phyloP scores from a whole-genome alignment of 2,113 vertebrate genomes.

The Cinclus mexicanus region DNA sequence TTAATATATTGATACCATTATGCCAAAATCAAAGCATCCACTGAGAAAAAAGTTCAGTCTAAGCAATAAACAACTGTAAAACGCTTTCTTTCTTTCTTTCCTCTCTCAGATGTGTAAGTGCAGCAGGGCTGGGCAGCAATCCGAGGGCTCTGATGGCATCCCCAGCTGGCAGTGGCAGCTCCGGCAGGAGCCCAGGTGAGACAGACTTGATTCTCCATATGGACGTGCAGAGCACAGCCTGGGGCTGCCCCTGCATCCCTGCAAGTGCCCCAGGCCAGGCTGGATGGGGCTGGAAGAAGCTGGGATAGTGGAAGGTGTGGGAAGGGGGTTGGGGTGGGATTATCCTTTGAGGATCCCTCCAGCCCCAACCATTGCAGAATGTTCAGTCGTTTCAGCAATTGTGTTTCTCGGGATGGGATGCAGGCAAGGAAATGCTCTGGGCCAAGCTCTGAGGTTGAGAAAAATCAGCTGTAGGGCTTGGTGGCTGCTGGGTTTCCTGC shows the following conservation, averaged over 20 bases:
- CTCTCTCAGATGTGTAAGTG: background rate
- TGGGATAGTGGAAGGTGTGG: background rate
- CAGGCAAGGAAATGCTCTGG: fast-evolving
- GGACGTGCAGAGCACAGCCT: fast-evolving
- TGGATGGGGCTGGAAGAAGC: background rate
- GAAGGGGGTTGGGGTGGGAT: background rate
- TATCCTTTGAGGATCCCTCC: background rate
- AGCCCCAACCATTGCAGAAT: background rate
- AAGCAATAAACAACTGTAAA: fast-evolving
- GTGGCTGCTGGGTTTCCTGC: background rate
- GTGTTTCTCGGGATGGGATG: background rate
- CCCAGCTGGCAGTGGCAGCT: fast-evolving
- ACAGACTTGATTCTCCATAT: fast-evolving
- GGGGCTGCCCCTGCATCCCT: background rate
- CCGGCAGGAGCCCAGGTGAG: fast-evolving
- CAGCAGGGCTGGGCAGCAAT: background rate
- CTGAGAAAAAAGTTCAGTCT: background rate
- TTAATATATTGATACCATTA: fast-evolving
- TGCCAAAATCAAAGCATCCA: background rate
- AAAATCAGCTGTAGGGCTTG: background rate
- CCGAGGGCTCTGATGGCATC: fast-evolving
- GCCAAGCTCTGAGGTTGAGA: background rate
- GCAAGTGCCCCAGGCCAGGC: background rate
- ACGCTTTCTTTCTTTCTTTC: background rate
- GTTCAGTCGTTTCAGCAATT: fast-evolving